These are phyloP conservation scores for Amia ocellicauda DNA, from an alignment of 2,113 vertebrate genomes.

Conservation along the genomic window DNA sequence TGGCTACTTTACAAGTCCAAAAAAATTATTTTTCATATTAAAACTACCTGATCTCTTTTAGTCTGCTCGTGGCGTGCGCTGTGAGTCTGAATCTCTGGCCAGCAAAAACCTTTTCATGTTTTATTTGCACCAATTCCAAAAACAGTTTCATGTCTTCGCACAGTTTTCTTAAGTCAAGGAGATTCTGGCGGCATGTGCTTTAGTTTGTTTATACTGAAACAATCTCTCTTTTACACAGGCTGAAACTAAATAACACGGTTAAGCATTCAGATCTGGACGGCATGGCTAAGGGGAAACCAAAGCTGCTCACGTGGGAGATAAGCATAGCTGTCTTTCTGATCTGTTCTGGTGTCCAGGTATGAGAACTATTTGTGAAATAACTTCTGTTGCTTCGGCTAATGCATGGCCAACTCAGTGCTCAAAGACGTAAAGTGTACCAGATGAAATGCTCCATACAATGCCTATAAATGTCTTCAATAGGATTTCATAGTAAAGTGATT, in stretches of 20 bases:
- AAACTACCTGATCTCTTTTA: conserved; percentile 36
- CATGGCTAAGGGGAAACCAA: conserved; percentile 41
- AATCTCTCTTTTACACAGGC: conserved; percentile 39
- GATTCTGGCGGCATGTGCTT: conserved; percentile 28
- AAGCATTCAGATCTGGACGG: conserved; percentile 29
- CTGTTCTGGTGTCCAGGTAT: conserved; percentile 58
- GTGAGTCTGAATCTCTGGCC: conserved; percentile 30
- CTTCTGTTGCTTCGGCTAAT: not conserved
- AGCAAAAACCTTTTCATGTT: conserved; percentile 35
- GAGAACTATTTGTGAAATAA: conserved; percentile 14
- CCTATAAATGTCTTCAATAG: too few species aligned
- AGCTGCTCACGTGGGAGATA: conserved; percentile 46
- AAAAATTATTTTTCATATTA: not conserved
- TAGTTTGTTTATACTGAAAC: conserved; percentile 39
- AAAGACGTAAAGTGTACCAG: too few species aligned
- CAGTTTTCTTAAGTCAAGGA: conserved; percentile 48
- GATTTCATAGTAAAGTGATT: too few species aligned
- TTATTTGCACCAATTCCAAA: conserved; percentile 43
- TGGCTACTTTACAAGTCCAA: not conserved
- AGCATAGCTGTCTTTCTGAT: conserved; percentile 49
- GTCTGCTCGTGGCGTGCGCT: conserved; percentile 40
- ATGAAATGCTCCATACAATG: too few species aligned
- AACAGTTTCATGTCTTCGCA: conserved; percentile 23
- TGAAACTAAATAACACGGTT: conserved; percentile 17
- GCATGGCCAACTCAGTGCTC: too few species aligned